Base-by-base conservation (phyloP, 2,888 invertebrate genomes). In the Bembecia ichneumoniformis region DNA sequence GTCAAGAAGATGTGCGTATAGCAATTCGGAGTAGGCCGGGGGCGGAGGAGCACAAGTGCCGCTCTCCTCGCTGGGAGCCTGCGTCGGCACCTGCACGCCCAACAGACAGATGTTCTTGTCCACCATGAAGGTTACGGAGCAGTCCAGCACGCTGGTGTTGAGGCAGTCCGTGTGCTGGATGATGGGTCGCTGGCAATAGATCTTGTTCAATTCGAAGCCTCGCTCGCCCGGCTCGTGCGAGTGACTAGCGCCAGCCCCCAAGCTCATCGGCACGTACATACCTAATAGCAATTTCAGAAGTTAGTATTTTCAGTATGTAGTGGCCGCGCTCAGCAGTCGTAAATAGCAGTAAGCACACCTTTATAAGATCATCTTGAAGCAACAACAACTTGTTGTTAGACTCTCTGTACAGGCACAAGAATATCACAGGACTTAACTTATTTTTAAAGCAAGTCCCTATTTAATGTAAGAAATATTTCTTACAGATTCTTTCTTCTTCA, bases 1-100 rank as follows among this genome's bases (percentile, higher is more conserved):
- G 78, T 95, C 95, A 63, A 94, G 88, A 52, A 95, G 87, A 79
- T 94, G 93, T 13, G 94, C 94, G 72, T 95, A 95, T 47, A 95
- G 84, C 56, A 94, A 89, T 86, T 95, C 95, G 10, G 91, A 91
- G 79, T 95, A 95, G 0, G 69, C 57, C 9, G 55, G 49, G 9
- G 55, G 47, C 16, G 11, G 16, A 3, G 16, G 16, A 2, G 16
- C 44, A 16, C 44, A 15, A 3, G 16, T 17, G 15, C 75, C 73
- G 59, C 79, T 73, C 60, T 82, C 88, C 56, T 89, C 89, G 63
- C 86, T 81, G 13, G 87, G 86, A 15, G 92, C 90, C 68, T 94
- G 94, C 3, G 94, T 92, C 2, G 94, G 94, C 52, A 94, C 93
- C 89, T 92, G 90, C 47, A 93, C 89, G 35, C 93, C 95, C 58